Conservation (phyloP, 2,888 invertebrate genomes). For the Operophtera brumata region DNA sequence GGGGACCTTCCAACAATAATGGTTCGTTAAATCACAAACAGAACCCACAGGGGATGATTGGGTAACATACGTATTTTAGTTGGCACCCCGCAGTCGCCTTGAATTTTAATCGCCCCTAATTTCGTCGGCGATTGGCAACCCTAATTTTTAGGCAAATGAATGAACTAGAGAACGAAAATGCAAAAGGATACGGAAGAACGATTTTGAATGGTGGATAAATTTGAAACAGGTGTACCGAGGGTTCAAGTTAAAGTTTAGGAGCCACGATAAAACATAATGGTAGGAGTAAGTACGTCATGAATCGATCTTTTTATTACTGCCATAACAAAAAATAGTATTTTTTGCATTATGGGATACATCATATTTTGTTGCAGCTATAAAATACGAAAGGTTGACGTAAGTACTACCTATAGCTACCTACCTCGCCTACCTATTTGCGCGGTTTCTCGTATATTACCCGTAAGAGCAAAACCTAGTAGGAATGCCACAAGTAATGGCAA, state of each 20-base stretch:
- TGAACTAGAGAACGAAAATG: constrained; percentile 52
- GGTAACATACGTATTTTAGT: constrained; percentile 57
- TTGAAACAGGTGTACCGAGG: constrained; percentile 67
- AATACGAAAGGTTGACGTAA: constrained; percentile 21
- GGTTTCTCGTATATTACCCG: not conserved
- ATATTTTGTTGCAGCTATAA: constrained; percentile 34
- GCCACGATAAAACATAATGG: constrained; percentile 35
- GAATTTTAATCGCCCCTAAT: constrained; percentile 47
- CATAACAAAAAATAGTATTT: constrained; percentile 36
- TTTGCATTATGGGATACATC: constrained; percentile 31
- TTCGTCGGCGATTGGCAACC: constrained; percentile 34
- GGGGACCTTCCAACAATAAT: constrained; percentile 68
- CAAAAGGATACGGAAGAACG: constrained; percentile 68
- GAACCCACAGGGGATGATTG: constrained; percentile 48
- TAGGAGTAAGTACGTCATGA: constrained; percentile 34
- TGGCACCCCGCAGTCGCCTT: constrained; percentile 48
- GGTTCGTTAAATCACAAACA: constrained; percentile 71
- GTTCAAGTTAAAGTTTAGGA: constrained; percentile 50
- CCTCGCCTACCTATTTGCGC: not conserved
- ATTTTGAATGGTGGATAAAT: constrained; percentile 63
- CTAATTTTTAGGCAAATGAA: constrained; percentile 51
- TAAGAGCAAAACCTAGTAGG: not conserved
- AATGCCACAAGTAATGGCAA: not conserved
- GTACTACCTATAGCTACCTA: constrained; percentile 7
- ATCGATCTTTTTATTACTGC: constrained; percentile 36